These are phyloP conservation scores for Blastomussa wellsi DNA, from an alignment of 92 coral and sea anemone species.

Conservation along the genomic window DNA sequence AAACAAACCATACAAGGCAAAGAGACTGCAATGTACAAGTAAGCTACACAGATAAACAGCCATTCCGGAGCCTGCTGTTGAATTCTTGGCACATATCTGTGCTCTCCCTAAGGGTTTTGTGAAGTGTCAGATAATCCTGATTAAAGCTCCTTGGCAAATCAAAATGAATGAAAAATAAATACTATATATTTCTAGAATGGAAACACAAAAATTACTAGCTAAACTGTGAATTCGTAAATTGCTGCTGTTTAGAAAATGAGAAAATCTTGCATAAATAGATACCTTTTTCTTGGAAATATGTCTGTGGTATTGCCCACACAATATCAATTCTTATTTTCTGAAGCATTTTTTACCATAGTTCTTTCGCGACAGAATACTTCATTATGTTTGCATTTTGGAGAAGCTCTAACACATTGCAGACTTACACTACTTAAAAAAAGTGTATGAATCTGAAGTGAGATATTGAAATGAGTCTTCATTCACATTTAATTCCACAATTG, in stretches of 20 bases:
- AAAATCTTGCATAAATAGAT: neutral
- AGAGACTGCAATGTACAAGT: neutral
- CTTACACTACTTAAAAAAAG: neutral
- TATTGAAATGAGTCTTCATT: neutral
- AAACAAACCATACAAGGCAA: slow-evolving; percentile 43
- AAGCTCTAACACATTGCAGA: neutral
- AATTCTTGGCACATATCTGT: neutral
- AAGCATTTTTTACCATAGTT: neutral
- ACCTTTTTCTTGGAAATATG: too few relatives aligned
- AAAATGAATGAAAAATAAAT: neutral
- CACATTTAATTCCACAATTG: neutral
- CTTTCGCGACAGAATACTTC: too few relatives aligned
- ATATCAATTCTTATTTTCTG: neutral
- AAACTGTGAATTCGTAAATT: neutral
- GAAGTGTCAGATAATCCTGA: neutral
- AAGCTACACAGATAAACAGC: slow-evolving; percentile 35
- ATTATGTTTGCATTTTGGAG: neutral
- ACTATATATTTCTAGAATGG: neutral
- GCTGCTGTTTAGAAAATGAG: neutral
- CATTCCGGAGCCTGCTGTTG: neutral
- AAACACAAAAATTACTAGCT: neutral
- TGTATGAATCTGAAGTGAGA: neutral
- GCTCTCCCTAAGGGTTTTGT: neutral
- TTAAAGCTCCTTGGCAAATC: neutral
- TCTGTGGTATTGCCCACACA: neutral